Evolutionary conservation across 2,797 vertebrate genomes (phyloP).

Genomic region (Astyanax mexicanus): DNA sequence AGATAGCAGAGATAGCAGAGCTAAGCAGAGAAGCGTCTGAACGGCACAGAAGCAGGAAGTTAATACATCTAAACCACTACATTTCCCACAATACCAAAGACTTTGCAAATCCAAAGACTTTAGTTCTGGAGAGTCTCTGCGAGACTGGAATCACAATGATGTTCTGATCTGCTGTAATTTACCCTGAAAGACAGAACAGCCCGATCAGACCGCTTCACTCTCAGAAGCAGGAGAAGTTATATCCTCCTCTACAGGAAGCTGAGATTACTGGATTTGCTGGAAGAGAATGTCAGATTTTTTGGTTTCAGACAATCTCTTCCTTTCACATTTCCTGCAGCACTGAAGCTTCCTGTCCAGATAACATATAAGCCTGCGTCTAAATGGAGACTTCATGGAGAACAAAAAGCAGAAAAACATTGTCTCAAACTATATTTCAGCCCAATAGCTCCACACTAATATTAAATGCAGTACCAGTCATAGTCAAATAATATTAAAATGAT

Average conservation of each 20-base stretch:
- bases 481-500: too few relatives aligned
- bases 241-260: not conserved
- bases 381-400: not conserved
- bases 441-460: too few relatives aligned
- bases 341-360: too few relatives aligned
- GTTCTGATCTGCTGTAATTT: not conserved
- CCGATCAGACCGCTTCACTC: not conserved
- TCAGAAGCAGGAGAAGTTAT: not conserved
- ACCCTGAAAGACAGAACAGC: not conserved
- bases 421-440: too few relatives aligned
- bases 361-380: not conserved
- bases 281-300: not conserved
- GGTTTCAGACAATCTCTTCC: not conserved
- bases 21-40: too few relatives aligned
- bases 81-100: too few relatives aligned
- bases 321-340: too few relatives aligned
- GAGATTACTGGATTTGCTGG: not conserved
- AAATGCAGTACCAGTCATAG: too few relatives aligned
- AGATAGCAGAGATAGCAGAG: too few relatives aligned
- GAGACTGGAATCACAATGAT: not conserved
- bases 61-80: too few relatives aligned
- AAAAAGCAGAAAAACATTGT: not conserved
- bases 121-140: not conserved
- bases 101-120: too few relatives aligned
- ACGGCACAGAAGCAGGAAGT: too few relatives aligned